These are phyloP conservation scores for Epicampocera succincta DNA, from an alignment of 2,888 invertebrate species.

Conservation along the genomic window DNA sequence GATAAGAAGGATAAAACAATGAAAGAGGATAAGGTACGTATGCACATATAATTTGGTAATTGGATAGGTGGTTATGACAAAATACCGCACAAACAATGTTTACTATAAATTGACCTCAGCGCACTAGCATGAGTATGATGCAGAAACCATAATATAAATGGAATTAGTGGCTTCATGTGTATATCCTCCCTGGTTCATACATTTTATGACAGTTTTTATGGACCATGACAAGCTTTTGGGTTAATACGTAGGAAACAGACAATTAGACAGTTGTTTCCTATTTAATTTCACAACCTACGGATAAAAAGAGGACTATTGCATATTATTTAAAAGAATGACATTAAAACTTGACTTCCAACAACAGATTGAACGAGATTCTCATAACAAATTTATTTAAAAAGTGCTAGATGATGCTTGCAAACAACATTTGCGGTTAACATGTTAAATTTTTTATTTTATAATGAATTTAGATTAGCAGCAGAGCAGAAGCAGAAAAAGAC, in stretches of 20 bases:
- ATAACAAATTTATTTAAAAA: no score
- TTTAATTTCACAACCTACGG: no score
- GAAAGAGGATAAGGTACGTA: conserved; percentile 75
- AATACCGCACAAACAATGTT: neutral
- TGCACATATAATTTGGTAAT: conserved; percentile 47
- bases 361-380: no score
- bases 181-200: neutral
- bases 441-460: neutral
- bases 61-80: conserved; percentile 10
- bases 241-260: no score
- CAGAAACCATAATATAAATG: neutral
- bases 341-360: no score
- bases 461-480: conserved; percentile 51
- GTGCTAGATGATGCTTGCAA: no score
- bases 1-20: conserved; percentile 73
- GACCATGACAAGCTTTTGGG: no score
- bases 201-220: no score
- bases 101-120: neutral
- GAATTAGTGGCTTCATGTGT: neutral
- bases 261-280: no score
- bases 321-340: no score
- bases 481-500: conserved; percentile 67
- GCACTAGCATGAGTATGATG: neutral
- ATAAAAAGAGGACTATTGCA: no score
- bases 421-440: neutral